These are phyloP conservation scores for Delphinapterus leucas DNA, from an alignment of 2,113 vertebrate genomes.

Conservation along the genomic window DNA sequence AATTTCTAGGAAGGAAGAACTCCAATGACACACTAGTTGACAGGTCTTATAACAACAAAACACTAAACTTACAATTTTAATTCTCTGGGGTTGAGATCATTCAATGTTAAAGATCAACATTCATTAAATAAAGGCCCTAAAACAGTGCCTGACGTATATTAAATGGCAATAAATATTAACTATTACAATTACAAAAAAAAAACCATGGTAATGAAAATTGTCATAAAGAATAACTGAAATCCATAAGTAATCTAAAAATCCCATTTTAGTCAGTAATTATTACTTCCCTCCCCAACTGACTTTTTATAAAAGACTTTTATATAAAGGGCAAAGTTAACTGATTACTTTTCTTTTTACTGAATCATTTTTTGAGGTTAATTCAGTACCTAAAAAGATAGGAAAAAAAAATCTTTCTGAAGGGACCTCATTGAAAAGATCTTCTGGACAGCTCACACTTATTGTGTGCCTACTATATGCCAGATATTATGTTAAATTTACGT, in stretches of 20 bases:
- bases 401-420: neutral
- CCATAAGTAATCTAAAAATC: neutral
- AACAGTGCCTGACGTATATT: too few species aligned
- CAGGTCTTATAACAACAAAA: too few species aligned
- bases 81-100: too few species aligned
- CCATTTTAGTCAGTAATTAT: slow-evolving; percentile 28
- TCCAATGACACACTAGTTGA: too few species aligned
- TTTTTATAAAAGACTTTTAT: slow-evolving; percentile 25
- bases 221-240: slow-evolving; percentile 17
- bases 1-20: too few species aligned
- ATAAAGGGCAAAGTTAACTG: slow-evolving; percentile 18
- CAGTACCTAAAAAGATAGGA: neutral
- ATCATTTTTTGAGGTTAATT: neutral
- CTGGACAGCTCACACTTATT: neutral
- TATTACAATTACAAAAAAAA: too few species aligned
- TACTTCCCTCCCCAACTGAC: neutral
- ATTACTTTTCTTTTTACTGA: neutral
- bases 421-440: neutral
- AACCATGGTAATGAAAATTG: neutral
- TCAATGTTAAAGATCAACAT: too few species aligned
- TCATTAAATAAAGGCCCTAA: too few species aligned
- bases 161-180: too few species aligned
- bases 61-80: too few species aligned
- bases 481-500: neutral
- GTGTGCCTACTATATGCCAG: neutral